Evolutionary conservation across 1,140 invertebrate genomes (phyloP).

Genomic region (Leguminivora glycinivorella): DNA sequence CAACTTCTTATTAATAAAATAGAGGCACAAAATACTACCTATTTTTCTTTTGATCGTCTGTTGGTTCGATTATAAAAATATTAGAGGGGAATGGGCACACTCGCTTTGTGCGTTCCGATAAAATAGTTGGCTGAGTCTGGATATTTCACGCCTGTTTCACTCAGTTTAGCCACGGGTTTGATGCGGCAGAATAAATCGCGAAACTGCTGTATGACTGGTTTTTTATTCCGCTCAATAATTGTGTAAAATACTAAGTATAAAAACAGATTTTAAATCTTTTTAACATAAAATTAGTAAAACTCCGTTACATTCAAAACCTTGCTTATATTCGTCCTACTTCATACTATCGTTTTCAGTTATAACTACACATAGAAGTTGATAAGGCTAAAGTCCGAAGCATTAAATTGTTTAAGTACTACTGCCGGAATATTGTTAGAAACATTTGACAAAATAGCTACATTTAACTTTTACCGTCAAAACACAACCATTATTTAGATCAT

Average conservation of each 20-base stretch:
- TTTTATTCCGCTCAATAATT: constrained; percentile 11
- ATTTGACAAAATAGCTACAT: not conserved
- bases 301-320: too few species aligned
- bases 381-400: too few species aligned
- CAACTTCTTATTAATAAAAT: too few species aligned
- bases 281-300: too few species aligned
- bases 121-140: constrained; percentile 27
- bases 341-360: too few species aligned
- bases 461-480: not conserved
- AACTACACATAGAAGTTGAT: too few species aligned
- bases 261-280: not conserved
- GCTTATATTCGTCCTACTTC: too few species aligned
- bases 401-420: too few species aligned
- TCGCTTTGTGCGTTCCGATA: constrained; percentile 29
- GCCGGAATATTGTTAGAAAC: not conserved
- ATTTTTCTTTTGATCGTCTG: not conserved
- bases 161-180: constrained; percentile 27
- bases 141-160: constrained; percentile 31
- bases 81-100: not conserved
- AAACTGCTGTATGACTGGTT: constrained; percentile 2
- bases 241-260: not conserved
- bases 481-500: not conserved
- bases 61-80: constrained; percentile 19
- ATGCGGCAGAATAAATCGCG: constrained; percentile 12
- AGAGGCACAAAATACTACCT: not conserved